phyloP scores from a whole-genome alignment of 1,140 invertebrate species.

The Drosophila pectinifera region DNA sequence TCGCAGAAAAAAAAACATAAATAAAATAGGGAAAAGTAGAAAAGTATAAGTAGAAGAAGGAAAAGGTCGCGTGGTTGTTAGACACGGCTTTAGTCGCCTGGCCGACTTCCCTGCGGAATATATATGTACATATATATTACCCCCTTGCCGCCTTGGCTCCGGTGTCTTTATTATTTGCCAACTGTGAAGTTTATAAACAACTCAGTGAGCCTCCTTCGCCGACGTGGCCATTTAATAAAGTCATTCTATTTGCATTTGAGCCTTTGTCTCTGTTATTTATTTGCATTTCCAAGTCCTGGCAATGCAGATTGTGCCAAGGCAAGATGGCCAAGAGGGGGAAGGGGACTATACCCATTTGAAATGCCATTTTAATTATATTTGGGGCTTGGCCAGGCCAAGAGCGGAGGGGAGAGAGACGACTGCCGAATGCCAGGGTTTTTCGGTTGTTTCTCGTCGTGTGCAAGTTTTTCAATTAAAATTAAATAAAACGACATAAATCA shows the following conservation, averaged over 20 bases:
- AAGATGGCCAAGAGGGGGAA: conserved; percentile 10
- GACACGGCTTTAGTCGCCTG: conserved; percentile 27
- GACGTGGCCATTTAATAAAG: conserved; percentile 66
- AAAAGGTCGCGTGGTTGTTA: conserved; percentile 61
- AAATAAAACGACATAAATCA: conserved; percentile 83
- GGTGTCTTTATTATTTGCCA: conserved; percentile 42
- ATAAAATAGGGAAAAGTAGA: background rate
- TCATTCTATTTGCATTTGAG: conserved; percentile 81
- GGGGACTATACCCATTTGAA: conserved; percentile 56
- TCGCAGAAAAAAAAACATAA: conserved; percentile 1
- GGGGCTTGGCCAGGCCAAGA: conserved; percentile 36
- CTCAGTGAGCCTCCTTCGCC: conserved; percentile 14
- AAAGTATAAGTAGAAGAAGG: conserved; percentile 1
- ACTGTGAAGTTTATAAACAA: conserved; percentile 42
- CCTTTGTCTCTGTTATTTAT: conserved; percentile 77
- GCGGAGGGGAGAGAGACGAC: conserved; percentile 4
- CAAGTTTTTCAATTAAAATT: conserved; percentile 83
- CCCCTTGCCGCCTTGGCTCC: background rate
- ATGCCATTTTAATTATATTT: conserved; percentile 83
- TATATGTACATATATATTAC: background rate
- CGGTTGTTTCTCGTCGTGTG: conserved; percentile 44
- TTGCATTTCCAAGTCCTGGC: conserved; percentile 51
- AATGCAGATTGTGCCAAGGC: conserved; percentile 47
- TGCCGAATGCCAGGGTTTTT: conserved; percentile 26
- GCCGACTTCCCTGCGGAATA: conserved; percentile 1